Base-by-base conservation (phyloP, 2,888 invertebrate species). In the Andrena marginata region DNA sequence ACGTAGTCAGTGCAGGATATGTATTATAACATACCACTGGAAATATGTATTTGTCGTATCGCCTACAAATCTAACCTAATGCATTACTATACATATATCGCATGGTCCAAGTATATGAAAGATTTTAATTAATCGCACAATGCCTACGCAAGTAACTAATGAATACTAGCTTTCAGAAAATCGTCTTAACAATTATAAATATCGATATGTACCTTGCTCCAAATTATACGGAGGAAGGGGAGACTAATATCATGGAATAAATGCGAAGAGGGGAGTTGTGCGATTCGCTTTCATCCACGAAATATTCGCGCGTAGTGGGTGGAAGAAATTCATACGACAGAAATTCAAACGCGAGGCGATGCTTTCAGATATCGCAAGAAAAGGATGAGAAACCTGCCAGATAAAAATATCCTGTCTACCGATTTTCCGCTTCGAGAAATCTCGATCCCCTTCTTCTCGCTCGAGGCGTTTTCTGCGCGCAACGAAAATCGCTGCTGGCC, bases 381-480 rank as follows among this genome's bases (percentile, higher is more conserved):
- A 63, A 42, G 23, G 63, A 62, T 20, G 33, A 31, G 16, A 62
- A 31, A 20, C 20, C 16, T 63, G 16, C 16, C 6, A 13, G 16
- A 42, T 63, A 63, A 42, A 63, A 63, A 63, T 63, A 23, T 4
- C 23, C 5, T 23, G 26, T 63, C 63, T 23, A 35, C 23, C 63
- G 13, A 42, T 63, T 63, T 63, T 63, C 63, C 63, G 6, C 6
- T 7, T 8, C 63, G 35, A 63, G 63, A 35, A 42, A 63, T 63
- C 42, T 23, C 23, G 42, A 23, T 23, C 23, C 23, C 35, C 42
- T 23, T 63, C 20, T 20, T 20, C 5, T 42, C 42, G 63, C 42
- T 8, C 2, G n/a, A 6, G 63, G 35, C 63, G 63, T 10, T 63
- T 33, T 35, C 62, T 33, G 33, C 7, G 63, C 42, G 23, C 35